phyloP scores from a whole-genome alignment of 2,888 invertebrate genomes.

The Ormyrus rosae region DNA sequence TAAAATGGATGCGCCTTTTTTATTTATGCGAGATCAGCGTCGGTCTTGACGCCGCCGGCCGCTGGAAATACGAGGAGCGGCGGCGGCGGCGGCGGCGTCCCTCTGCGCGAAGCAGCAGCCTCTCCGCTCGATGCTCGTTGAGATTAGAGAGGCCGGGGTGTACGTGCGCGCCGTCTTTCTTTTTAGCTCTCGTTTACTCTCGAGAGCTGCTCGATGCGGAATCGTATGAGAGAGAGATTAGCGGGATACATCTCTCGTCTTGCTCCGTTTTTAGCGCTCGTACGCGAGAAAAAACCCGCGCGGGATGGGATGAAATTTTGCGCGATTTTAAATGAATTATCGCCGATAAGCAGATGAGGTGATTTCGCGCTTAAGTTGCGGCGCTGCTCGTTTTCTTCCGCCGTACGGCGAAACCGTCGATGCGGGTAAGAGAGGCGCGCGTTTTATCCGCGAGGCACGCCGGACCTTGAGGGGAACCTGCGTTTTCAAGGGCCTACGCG shows the following conservation, averaged over 20 bases:
- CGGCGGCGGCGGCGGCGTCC: neutral
- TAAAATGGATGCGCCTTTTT: constrained; percentile 1
- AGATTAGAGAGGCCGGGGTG: constrained; percentile 31
- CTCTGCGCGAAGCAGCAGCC: neutral
- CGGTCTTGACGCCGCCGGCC: constrained; percentile 4
- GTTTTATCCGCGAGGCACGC: too few relatives aligned
- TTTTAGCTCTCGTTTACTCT: neutral
- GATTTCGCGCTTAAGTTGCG: too few relatives aligned
- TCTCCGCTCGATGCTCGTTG: constrained; percentile 19
- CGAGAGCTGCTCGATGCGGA: neutral
- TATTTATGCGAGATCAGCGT: constrained; percentile 28
- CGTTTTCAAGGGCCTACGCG: too few relatives aligned
- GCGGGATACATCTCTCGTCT: neutral
- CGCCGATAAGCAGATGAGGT: neutral
- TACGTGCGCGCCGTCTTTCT: neutral
- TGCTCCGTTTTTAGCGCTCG: too few relatives aligned
- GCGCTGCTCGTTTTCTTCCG: too few relatives aligned
- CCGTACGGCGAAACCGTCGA: too few relatives aligned
- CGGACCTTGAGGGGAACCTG: too few relatives aligned
- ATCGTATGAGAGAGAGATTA: constrained; percentile 24
- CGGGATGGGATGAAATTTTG: too few relatives aligned
- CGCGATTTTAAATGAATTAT: neutral
- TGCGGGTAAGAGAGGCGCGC: too few relatives aligned
- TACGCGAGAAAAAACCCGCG: too few relatives aligned
- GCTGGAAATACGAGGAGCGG: constrained; percentile 35